Percentiles rank a stretch among this genome's conserved stretches.
These are phyloP conservation scores for Orius laevigatus DNA, from an alignment of 1,140 invertebrate genomes.

Conservation along the genomic window DNA sequence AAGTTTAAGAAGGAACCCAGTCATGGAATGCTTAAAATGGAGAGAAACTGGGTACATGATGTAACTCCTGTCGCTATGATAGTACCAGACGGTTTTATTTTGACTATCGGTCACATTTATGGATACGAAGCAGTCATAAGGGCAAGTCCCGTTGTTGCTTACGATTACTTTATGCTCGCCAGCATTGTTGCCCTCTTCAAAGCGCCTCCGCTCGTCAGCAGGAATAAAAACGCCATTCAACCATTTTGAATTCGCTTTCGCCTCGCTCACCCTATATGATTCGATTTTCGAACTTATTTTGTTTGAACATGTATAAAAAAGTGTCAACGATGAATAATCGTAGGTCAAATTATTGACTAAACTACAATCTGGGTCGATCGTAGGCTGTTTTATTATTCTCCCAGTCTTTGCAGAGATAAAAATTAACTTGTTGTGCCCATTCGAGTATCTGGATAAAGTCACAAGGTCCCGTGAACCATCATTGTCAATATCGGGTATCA, in stretches of 20 bases:
- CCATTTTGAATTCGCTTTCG: neutral
- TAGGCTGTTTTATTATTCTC: constrained; percentile 24
- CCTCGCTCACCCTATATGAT: neutral
- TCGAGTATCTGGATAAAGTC: constrained; percentile 27
- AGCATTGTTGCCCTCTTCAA: neutral
- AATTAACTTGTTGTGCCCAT: constrained; percentile 37
- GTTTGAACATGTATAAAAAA: constrained; percentile 25
- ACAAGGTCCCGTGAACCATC: constrained; percentile 51
- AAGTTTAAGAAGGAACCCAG: constrained; percentile 60
- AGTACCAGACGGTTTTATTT: constrained; percentile 35
- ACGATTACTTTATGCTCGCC: constrained; percentile 10
- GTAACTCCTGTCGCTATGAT: constrained; percentile 39
- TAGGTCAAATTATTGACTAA: constrained; percentile 13
- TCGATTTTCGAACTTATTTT: too few species aligned
- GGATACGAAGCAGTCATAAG: constrained; percentile 38
- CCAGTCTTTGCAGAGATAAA: constrained; percentile 45
- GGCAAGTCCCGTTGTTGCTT: constrained; percentile 46
- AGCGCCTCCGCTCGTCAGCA: neutral
- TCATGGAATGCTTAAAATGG: constrained; percentile 33
- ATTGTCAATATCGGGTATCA: constrained; percentile 51
- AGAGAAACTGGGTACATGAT: constrained; percentile 48
- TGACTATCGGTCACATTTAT: constrained; percentile 37
- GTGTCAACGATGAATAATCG: constrained; percentile 18
- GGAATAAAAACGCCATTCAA: neutral
- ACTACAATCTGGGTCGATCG: constrained; percentile 7